These are phyloP conservation scores for Dasyprocta punctata DNA, from an alignment of 2,113 vertebrate species.

Conservation along the genomic window DNA sequence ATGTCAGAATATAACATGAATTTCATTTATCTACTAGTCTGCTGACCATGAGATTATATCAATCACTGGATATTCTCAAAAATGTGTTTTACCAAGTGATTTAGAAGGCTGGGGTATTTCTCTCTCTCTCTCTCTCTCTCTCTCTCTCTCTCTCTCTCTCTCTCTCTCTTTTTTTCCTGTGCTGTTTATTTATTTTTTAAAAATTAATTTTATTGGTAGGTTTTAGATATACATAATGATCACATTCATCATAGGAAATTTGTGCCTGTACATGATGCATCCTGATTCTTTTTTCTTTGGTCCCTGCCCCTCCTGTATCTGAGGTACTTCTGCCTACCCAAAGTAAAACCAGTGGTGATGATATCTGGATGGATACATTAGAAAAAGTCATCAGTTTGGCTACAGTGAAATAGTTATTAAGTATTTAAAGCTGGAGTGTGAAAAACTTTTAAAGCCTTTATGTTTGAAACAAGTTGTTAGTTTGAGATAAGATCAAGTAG, in stretches of 20 bases:
- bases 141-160: too few relatives aligned
- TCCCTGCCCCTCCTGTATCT: neutral
- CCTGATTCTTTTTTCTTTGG: neutral
- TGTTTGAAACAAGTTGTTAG: constrained; percentile 12
- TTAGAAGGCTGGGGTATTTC: neutral
- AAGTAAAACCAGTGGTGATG: neutral
- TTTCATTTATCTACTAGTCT: neutral
- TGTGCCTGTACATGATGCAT: neutral
- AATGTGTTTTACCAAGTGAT: constrained; percentile 14
- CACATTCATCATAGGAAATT: neutral
- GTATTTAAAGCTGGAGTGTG: neutral
- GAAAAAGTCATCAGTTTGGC: neutral
- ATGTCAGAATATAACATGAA: neutral
- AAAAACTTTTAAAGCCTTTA: neutral
- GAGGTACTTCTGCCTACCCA: neutral
- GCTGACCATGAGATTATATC: neutral
- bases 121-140: too few relatives aligned
- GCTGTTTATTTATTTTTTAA: neutral
- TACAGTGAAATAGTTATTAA: neutral
- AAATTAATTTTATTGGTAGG: neutral
- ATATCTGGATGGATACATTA: neutral
- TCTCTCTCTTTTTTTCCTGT: neutral
- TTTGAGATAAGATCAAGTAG: neutral
- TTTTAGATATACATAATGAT: neutral
- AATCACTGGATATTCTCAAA: neutral